Conservation (phyloP, 2,113 vertebrate species). For the Lipophrys pholis region DNA sequence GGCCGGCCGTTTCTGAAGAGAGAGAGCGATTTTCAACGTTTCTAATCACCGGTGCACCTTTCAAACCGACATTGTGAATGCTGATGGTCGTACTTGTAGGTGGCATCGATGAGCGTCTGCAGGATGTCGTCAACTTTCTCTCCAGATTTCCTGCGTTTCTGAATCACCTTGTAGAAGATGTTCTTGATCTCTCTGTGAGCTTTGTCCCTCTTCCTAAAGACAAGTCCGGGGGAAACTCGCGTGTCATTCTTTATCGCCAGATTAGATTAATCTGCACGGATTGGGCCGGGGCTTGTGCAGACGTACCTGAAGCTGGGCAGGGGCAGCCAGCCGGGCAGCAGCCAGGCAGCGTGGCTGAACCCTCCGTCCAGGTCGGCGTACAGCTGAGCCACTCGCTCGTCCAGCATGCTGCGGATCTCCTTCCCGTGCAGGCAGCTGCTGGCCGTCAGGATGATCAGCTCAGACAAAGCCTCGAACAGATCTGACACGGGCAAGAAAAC, state of each 20-base stretch:
- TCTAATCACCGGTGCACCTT: too few species aligned
- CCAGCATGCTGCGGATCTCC: constrained; percentile 91
- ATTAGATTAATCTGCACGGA: too few species aligned
- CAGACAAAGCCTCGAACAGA: constrained; percentile 93
- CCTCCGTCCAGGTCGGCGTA: constrained; percentile 96
- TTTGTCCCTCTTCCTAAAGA: constrained; percentile 88
- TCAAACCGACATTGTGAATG: background rate
- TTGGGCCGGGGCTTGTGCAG: too few species aligned
- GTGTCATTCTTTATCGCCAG: too few species aligned
- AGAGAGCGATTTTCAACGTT: background rate
- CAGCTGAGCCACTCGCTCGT: constrained; percentile 92
- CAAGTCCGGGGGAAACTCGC: background rate
- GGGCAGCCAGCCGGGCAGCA: constrained; percentile 95
- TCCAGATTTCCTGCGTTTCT: constrained; percentile 88
- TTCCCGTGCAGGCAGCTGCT: constrained; percentile 95
- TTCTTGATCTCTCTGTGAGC: constrained; percentile 94
- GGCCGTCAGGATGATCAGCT: constrained; percentile 97
- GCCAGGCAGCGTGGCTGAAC: constrained; percentile 95
- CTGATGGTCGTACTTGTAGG: constrained; percentile 89
- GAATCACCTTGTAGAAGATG: constrained; percentile 93
- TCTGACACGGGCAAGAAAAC: constrained; percentile 78
- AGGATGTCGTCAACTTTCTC: constrained; percentile 92
- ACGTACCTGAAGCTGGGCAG: constrained; percentile 96
- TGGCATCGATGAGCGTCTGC: constrained; percentile 94
- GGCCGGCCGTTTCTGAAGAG: constrained; percentile 85